These are phyloP conservation scores for Corythornis vintsioides DNA, from an alignment of 2,113 vertebrate genomes.

Conservation along the genomic window DNA sequence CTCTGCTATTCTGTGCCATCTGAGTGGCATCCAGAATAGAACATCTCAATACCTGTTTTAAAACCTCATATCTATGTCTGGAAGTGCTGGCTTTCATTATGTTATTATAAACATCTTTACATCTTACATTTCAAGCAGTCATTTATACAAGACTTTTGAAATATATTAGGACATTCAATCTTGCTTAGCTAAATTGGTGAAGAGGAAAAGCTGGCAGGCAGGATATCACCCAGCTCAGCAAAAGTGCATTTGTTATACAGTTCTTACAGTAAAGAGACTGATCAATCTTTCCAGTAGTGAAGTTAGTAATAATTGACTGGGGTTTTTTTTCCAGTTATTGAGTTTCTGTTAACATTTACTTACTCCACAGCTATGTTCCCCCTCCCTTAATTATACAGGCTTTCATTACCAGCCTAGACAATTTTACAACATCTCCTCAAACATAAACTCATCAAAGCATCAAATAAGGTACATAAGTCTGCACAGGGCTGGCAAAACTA, in stretches of 20 bases:
- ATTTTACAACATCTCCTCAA: neutral
- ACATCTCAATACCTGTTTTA: neutral
- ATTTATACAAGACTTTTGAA: neutral
- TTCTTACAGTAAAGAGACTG: neutral
- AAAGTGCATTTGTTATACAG: neutral
- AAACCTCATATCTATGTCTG: neutral
- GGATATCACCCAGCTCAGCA: neutral
- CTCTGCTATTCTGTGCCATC: conserved; percentile 8
- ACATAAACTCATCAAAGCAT: neutral
- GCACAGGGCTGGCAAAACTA: neutral
- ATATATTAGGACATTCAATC: neutral
- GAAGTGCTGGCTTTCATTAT: neutral
- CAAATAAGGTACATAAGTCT: neutral
- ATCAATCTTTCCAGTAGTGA: neutral
- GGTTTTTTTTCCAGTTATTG: neutral
- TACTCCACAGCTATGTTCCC: neutral
- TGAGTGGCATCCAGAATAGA: neutral
- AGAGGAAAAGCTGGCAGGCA: neutral
- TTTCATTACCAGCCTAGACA: neutral
- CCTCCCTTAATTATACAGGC: neutral
- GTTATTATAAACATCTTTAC: neutral
- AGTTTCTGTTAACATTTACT: neutral
- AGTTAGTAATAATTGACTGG: neutral
- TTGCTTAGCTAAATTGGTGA: neutral
- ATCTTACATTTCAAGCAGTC: neutral